phyloP scores from a whole-genome alignment of 1,140 invertebrate species.

The Theocolax elegans region DNA sequence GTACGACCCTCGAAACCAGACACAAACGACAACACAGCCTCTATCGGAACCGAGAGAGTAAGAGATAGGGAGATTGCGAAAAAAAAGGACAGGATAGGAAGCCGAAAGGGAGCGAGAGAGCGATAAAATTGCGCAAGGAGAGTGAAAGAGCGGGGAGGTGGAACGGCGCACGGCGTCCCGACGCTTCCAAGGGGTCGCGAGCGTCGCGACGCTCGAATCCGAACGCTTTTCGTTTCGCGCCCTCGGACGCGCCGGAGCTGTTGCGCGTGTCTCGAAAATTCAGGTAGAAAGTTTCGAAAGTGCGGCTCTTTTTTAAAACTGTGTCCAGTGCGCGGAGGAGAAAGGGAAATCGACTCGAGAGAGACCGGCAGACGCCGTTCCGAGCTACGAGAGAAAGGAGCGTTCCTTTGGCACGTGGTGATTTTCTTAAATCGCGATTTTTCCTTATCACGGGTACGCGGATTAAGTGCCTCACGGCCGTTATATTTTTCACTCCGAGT shows the following conservation, averaged over 20 bases:
- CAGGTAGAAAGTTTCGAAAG: not conserved
- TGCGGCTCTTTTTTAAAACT: no score
- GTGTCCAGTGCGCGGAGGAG: not conserved
- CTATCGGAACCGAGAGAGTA: not conserved
- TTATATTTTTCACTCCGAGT: no score
- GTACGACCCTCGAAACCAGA: no score
- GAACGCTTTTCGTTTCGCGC: constrained; percentile 42
- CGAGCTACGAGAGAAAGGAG: constrained; percentile 19
- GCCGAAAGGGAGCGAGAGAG: not conserved
- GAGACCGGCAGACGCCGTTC: not conserved
- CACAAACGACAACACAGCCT: no score
- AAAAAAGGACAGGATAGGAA: not conserved
- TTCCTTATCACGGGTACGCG: no score
- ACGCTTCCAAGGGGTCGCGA: constrained; percentile 40
- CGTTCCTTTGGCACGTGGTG: no score
- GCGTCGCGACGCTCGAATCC: constrained; percentile 37
- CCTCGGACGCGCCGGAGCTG: constrained; percentile 11
- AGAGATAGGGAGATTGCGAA: not conserved
- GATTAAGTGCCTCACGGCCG: no score
- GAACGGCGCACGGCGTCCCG: constrained; percentile 29
- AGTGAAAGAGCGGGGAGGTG: not conserved
- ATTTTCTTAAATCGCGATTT: no score
- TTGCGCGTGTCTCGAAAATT: not conserved
- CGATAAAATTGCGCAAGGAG: not conserved
- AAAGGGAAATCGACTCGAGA: no score